Evolutionary conservation across 92 coral and sea anemone genomes (phyloP).

Genomic region (Isaurus tuberculatus): DNA sequence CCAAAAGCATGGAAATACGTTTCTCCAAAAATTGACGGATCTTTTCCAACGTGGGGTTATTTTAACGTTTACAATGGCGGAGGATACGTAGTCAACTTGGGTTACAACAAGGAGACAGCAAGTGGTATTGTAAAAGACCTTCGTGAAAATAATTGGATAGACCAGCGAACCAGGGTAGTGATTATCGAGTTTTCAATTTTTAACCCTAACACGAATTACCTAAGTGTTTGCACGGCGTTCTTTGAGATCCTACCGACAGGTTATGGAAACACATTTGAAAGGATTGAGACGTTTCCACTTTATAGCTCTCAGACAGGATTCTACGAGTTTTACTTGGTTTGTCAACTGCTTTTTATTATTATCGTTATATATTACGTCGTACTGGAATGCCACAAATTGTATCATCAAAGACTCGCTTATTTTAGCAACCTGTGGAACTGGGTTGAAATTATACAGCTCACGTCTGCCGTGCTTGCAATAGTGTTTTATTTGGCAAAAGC

Average conservation of each 20-base stretch:
- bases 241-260: conserved; percentile 73
- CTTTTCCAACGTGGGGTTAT: conserved; percentile 74
- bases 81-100: conserved; percentile 81
- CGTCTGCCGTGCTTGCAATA: conserved; percentile 62
- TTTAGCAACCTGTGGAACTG: conserved; percentile 75
- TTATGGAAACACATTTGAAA: conserved; percentile 64
- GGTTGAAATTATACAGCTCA: conserved; percentile 75
- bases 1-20: conserved; percentile 86
- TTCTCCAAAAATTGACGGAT: conserved; percentile 45
- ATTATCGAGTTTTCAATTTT: conserved; percentile 74
- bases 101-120: conserved; percentile 64
- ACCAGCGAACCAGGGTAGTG: conserved; percentile 76
- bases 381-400: conserved; percentile 60
- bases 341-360: conserved; percentile 77
- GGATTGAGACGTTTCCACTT: conserved; percentile 70
- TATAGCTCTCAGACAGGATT: conserved; percentile 70
- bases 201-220: conserved; percentile 76
- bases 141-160: conserved; percentile 70
- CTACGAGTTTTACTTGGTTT: conserved; percentile 74
- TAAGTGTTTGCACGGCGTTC: conserved; percentile 66
- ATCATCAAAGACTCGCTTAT: conserved; percentile 52
- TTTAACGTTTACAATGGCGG: conserved; percentile 78
- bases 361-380: conserved; percentile 61
- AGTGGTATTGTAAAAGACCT: conserved; percentile 48
- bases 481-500: conserved; percentile 69